phyloP scores from a whole-genome alignment of 2,797 vertebrate genomes.

The Poecilia gillii region DNA sequence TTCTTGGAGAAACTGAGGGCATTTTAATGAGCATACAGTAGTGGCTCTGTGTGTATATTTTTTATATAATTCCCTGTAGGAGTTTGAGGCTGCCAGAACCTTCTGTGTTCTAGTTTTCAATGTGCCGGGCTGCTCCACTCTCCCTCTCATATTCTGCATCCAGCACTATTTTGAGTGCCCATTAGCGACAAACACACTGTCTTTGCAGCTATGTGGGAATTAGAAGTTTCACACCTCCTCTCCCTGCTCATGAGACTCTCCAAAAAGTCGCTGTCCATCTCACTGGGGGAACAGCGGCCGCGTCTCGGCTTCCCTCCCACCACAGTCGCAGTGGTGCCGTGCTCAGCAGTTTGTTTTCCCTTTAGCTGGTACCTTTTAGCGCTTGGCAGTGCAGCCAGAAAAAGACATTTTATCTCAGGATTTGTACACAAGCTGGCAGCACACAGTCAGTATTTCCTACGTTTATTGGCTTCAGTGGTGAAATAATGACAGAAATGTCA shows the following conservation, averaged over 20 bases:
- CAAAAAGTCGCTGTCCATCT: slow-evolving; percentile 31
- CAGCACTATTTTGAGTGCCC: slow-evolving; percentile 46
- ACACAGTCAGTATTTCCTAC: not conserved
- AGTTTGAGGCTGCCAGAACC: slow-evolving; percentile 63
- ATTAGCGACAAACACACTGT: slow-evolving; percentile 48
- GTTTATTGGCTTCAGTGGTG: not conserved
- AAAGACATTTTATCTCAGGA: not conserved
- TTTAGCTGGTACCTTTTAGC: not conserved
- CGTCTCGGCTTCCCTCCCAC: slow-evolving; percentile 7
- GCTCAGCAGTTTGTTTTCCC: slow-evolving; percentile 10
- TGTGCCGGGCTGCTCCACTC: slow-evolving; percentile 39
- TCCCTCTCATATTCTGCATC: slow-evolving; percentile 24
- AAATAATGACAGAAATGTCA: not conserved
- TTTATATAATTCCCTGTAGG: slow-evolving; percentile 63
- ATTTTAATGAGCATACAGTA: slow-evolving; percentile 68
- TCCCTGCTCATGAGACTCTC: slow-evolving; percentile 32
- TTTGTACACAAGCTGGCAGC: not conserved
- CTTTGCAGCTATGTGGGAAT: slow-evolving; percentile 35
- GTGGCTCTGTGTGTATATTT: slow-evolving; percentile 47
- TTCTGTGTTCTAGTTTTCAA: slow-evolving; percentile 67
- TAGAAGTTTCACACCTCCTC: slow-evolving; percentile 53
- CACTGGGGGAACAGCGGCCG: slow-evolving; percentile 16
- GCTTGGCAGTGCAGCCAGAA: not conserved
- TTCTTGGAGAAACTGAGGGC: slow-evolving; percentile 53
- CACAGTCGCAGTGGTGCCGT: not conserved